A percentile compares a stretch with the other conserved stretches of the same genome.
Conservation (phyloP, 2,113 vertebrate species). For the Bungarus multicinctus region DNA sequence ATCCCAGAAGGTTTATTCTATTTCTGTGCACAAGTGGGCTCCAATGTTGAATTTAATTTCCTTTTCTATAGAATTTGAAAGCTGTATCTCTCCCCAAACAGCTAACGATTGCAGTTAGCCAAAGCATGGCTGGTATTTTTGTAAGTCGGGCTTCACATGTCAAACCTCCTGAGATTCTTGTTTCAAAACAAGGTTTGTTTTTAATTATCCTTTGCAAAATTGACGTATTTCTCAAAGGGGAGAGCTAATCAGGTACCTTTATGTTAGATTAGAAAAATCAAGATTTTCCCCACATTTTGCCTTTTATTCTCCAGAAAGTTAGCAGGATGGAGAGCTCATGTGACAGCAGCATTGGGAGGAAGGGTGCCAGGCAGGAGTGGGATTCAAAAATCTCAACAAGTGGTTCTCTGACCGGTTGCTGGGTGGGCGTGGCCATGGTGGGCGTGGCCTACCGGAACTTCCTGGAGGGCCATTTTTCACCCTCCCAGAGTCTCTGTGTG, state of each 20-base stretch:
- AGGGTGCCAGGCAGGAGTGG: background rate
- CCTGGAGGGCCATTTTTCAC: no score
- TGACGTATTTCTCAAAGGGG: background rate
- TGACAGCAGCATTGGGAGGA: background rate
- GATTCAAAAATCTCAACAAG: no score
- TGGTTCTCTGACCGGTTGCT: no score
- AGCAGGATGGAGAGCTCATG: background rate
- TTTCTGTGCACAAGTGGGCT: background rate
- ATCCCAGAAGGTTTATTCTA: background rate
- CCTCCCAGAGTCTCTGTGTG: no score
- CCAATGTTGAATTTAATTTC: background rate
- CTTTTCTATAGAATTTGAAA: background rate
- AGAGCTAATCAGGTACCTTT: background rate
- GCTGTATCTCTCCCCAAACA: background rate
- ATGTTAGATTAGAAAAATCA: background rate
- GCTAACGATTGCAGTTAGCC: background rate
- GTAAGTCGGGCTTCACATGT: background rate
- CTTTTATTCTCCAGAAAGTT: background rate
- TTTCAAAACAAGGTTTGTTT: background rate
- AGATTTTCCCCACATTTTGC: background rate
- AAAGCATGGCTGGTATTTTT: background rate
- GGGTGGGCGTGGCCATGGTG: no score
- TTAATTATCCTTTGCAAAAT: background rate
- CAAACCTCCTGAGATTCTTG: background rate
- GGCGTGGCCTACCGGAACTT: no score